A percentile compares a stretch with the other conserved stretches of the same genome.
These are phyloP conservation scores for Atherinosoma microstoma DNA, from an alignment of 2,797 vertebrate species.

Conservation along the genomic window DNA sequence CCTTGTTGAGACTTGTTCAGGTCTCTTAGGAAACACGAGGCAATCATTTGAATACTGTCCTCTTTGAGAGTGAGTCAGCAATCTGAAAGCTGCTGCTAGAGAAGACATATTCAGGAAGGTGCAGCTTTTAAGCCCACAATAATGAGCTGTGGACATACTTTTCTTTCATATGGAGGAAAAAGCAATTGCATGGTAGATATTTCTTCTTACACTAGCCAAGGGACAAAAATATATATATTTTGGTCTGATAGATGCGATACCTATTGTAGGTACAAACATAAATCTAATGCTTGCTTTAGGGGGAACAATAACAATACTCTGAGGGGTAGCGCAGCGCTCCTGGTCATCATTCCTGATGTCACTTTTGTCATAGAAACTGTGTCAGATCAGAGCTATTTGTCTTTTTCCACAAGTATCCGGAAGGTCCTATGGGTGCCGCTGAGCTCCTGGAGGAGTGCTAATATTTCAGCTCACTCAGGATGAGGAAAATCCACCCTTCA, in stretches of 20 bases:
- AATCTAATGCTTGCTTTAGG: constrained; percentile 15
- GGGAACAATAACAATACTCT: constrained; percentile 5
- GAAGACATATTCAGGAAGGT: constrained; percentile 41
- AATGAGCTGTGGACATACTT: constrained; percentile 51
- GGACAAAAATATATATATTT: constrained; percentile 26
- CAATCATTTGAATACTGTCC: constrained; percentile 8
- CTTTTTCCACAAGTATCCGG: neutral
- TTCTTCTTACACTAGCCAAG: constrained; percentile 10
- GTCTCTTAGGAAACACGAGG: constrained; percentile 5
- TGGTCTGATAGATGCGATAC: constrained; percentile 29
- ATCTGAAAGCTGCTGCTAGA: constrained; percentile 21
- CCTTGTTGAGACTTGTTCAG: neutral
- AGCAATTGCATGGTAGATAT: constrained; percentile 51
- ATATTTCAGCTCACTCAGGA: neutral
- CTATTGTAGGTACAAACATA: constrained; percentile 34
- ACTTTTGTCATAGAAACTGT: neutral
- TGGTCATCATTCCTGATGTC: neutral
- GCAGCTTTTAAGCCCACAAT: constrained; percentile 32
- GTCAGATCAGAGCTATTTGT: constrained; percentile 11
- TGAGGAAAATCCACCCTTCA: neutral
- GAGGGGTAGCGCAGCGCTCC: constrained; percentile 3
- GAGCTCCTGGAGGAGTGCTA: no score
- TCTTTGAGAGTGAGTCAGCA: constrained; percentile 24
- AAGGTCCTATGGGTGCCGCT: neutral
- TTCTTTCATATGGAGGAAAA: constrained; percentile 48